These are phyloP conservation scores for Sylvia atricapilla DNA, from an alignment of 2,113 vertebrate genomes.

Conservation along the genomic window DNA sequence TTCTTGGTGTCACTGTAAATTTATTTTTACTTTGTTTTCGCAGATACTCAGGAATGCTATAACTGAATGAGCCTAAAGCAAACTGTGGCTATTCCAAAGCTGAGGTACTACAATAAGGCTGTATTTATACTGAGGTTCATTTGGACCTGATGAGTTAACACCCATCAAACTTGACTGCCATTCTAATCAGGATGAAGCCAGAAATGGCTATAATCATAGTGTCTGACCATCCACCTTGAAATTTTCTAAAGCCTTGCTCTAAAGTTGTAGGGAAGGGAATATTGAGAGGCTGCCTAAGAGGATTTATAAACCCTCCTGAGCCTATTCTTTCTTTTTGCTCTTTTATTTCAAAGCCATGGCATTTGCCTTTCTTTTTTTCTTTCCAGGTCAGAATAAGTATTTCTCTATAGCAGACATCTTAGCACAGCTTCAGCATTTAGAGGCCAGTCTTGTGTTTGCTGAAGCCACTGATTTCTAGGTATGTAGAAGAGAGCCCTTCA, in stretches of 20 bases:
- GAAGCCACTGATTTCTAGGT: neutral
- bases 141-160: neutral
- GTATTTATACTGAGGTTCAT: neutral
- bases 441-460: neutral
- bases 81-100: neutral
- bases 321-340: constrained; percentile 21
- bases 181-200: constrained; percentile 3
- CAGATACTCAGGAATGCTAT: neutral
- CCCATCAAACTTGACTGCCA: neutral
- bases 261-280: neutral
- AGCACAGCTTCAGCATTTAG: neutral
- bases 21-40: neutral
- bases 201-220: neutral
- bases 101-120: neutral
- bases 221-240: constrained; percentile 6
- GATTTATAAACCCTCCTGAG: constrained; percentile 53
- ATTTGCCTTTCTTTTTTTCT: neutral
- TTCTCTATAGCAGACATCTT: neutral
- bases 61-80: neutral
- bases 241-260: neutral
- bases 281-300: constrained; percentile 31
- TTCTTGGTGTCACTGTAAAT: neutral
- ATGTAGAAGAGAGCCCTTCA: neutral
- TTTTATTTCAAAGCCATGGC: constrained; percentile 21
- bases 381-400: neutral